Evolutionary conservation across 2,888 invertebrate species (phyloP).

Genomic region (Achlya flavicornis): DNA sequence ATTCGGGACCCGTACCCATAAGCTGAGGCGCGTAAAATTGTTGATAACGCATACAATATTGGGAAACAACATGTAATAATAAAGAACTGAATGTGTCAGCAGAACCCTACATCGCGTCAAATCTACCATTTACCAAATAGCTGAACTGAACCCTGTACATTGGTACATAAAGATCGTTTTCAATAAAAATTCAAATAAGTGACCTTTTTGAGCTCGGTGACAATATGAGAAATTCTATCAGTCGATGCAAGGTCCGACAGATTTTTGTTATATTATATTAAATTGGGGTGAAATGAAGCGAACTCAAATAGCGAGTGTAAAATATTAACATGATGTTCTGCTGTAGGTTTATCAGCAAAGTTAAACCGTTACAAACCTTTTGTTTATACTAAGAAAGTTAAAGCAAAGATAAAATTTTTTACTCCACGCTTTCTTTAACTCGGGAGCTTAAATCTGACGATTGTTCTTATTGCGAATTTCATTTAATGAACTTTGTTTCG

Average conservation of each 20-base stretch:
- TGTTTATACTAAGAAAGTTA: conserved; percentile 26
- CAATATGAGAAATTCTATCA: conserved; percentile 51
- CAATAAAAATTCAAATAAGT: conserved; percentile 29
- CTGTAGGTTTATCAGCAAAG: conserved; percentile 25
- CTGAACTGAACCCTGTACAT: conserved; percentile 31
- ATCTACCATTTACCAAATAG: conserved; percentile 11
- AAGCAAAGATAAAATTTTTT: conserved; percentile 21
- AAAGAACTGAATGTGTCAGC: conserved; percentile 55
- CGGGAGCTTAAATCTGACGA: conserved; percentile 12
- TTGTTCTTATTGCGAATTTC: conserved; percentile 24
- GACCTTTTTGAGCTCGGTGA: conserved; percentile 38
- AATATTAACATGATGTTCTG: conserved; percentile 41
- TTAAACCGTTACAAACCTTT: conserved; percentile 25
- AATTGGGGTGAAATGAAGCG: conserved; percentile 37
- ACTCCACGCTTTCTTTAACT: conserved; percentile 14
- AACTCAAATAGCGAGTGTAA: conserved; percentile 31
- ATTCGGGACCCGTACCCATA: conserved; percentile 34
- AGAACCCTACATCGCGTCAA: conserved; percentile 37
- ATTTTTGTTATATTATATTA: conserved; percentile 48
- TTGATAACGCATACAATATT: conserved; percentile 53
- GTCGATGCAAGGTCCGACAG: conserved; percentile 29
- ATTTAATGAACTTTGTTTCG: conserved; percentile 22
- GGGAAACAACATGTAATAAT: conserved; percentile 51
- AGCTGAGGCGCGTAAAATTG: conserved; percentile 44
- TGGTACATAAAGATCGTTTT: conserved; percentile 21